Base-by-base conservation (phyloP, 1,140 invertebrate species). In the Venustaconcha ellipsiformis region DNA sequence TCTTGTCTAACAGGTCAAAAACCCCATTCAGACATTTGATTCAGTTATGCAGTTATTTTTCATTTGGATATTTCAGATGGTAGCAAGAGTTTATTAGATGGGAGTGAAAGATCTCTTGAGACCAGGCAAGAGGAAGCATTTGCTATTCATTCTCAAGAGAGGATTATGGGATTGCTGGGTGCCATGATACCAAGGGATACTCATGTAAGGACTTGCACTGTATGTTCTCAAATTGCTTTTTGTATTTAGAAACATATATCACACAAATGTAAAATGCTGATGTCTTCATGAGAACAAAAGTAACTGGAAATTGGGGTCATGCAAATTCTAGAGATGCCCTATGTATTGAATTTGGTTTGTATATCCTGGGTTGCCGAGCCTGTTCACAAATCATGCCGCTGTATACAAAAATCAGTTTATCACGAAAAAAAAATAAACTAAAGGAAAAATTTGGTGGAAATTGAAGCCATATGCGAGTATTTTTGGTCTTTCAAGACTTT, bases 161-260 rank as follows among this genome's bases (percentile, higher is more conserved):
- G 87, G 70, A 86, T 90, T 65, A 88, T 90, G 86, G 88, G 88
- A 80, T 74, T 90, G 70, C 82, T 89, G 14, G 89, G 89, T 14
- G 85, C 86, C 14, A 86, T 89, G 81, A 86, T 89, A 48, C 84
- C 87, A 64, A 67, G 74, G 63, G 83, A 84, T 67, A 76, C 78
- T 70, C 82, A 87, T 76, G 86, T 84, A 67, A 72, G 63, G 58
- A 57, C 26, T 57, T 37, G 30, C 67, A 6, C 20, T 37, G 6
- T 8, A n/a, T 23, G 8, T 62, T 4, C 59, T 14, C 2, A 18
- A 26, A 20, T 66, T 20, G 3, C 23, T 48, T 14, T 17, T 11
- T 66, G 14, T 23, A 48, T 66, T 20, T 48, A 18, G 26, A 48
- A 26, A 48, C 23, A 66, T 30, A 66, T 14, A 14, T 66, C 8